These are phyloP conservation scores for Zeugodacus cucurbitae DNA, from an alignment of 1,140 invertebrate species.

Conservation along the genomic window DNA sequence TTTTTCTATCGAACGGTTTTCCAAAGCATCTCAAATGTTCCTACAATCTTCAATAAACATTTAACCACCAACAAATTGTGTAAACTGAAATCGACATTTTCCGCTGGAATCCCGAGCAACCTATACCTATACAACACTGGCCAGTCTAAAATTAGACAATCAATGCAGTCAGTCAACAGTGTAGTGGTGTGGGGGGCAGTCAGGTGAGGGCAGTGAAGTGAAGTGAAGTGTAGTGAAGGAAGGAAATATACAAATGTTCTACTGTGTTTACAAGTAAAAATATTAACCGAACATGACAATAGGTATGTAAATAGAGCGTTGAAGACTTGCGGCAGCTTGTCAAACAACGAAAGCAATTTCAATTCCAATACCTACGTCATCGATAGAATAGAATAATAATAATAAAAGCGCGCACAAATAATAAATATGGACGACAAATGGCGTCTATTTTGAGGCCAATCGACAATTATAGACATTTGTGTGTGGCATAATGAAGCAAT, in stretches of 20 bases:
- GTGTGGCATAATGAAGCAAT: neutral
- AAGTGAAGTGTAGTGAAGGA: neutral
- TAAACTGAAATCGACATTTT: neutral
- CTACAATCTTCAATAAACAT: neutral
- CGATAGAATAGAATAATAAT: too few relatives aligned
- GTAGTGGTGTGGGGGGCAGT: neutral
- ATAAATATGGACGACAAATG: neutral
- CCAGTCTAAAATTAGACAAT: conserved; percentile 13
- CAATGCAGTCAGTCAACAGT: neutral
- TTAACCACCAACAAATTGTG: neutral
- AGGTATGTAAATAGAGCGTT: neutral
- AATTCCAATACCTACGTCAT: neutral
- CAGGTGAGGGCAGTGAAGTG: too few relatives aligned
- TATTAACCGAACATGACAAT: conserved; percentile 14
- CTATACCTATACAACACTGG: neutral
- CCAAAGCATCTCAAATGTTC: neutral
- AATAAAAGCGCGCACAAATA: neutral
- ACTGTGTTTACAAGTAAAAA: neutral
- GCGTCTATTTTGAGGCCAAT: conserved; percentile 21
- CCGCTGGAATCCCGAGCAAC: neutral
- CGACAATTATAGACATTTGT: neutral
- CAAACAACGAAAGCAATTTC: conserved; percentile 17
- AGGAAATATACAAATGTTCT: neutral
- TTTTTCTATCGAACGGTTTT: too few relatives aligned
- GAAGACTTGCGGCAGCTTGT: neutral